Evolutionary conservation across 1,140 invertebrate species (phyloP).

Genomic region (Anagrus nilaparvatae): DNA sequence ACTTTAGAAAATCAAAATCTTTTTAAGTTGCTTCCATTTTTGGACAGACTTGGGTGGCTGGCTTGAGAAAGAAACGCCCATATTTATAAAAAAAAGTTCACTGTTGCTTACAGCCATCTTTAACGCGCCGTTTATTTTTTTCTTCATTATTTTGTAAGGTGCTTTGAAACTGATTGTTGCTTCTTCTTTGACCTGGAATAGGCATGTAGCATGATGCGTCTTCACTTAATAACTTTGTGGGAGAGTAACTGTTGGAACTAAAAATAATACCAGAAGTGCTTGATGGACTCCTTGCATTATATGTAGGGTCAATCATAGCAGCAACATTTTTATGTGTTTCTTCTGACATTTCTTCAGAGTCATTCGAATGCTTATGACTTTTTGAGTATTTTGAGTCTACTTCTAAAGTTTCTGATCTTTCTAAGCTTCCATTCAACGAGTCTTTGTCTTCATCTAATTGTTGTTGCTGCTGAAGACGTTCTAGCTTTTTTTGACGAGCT

Average conservation of each 20-base stretch:
- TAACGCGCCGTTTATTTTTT: constrained; percentile 40
- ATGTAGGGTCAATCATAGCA: constrained; percentile 40
- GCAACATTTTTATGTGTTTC: constrained; percentile 31
- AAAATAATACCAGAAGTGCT: constrained; percentile 33
- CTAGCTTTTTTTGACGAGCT: constrained; percentile 54
- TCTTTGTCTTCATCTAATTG: constrained; percentile 29
- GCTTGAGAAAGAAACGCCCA: too few species aligned
- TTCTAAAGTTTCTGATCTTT: too few species aligned
- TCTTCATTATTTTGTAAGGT: constrained; percentile 42
- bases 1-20: too few species aligned
- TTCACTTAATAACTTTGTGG: too few species aligned
- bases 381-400: constrained; percentile 34
- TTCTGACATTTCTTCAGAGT: not conserved
- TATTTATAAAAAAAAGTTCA: too few species aligned
- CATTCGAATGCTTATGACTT: not conserved
- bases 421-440: constrained; percentile 19
- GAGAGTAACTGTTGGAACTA: constrained; percentile 30
- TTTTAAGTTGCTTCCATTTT: too few species aligned
- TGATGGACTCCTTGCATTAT: constrained; percentile 29
- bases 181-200: constrained; percentile 63
- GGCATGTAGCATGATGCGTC: constrained; percentile 64
- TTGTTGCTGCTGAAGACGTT: constrained; percentile 48
- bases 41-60: too few species aligned
- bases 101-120: constrained; percentile 44
- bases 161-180: constrained; percentile 25